phyloP scores from a whole-genome alignment of 2,888 invertebrate genomes.

The Parnassius glacialis region DNA sequence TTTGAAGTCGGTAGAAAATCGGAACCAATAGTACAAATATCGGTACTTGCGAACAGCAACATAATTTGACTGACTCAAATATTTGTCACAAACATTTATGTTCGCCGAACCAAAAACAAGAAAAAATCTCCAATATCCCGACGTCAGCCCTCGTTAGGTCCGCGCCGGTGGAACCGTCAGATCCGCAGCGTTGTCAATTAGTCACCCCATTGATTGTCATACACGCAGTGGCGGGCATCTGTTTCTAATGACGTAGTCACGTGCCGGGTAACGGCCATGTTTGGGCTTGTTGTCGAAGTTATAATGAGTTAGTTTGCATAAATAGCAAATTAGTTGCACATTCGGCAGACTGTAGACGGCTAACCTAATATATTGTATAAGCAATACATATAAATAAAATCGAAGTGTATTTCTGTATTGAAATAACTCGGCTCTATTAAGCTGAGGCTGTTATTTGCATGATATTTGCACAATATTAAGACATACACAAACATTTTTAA shows the following conservation, averaged over 20 bases:
- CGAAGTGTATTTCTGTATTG: too few relatives aligned
- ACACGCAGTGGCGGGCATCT: slow-evolving; percentile 51
- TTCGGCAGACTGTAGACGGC: neutral
- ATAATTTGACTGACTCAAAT: neutral
- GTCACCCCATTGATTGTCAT: slow-evolving; percentile 52
- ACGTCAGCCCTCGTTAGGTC: slow-evolving; percentile 34
- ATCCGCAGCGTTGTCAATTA: slow-evolving; percentile 35
- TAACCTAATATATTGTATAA: too few relatives aligned
- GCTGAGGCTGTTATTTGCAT: too few relatives aligned
- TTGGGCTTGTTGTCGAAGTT: slow-evolving; percentile 4
- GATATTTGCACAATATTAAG: too few relatives aligned
- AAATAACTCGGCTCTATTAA: too few relatives aligned
- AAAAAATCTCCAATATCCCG: slow-evolving; percentile 4
- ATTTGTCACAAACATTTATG: slow-evolving; percentile 10
- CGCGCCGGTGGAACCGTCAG: slow-evolving; percentile 45
- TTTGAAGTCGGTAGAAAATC: too few relatives aligned
- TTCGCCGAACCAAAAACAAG: neutral
- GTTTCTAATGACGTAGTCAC: slow-evolving; percentile 61
- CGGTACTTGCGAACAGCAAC: too few relatives aligned
- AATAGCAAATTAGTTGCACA: too few relatives aligned
- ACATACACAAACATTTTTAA: too few relatives aligned
- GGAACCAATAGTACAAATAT: too few relatives aligned
- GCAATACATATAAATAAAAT: too few relatives aligned
- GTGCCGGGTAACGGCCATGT: slow-evolving; percentile 35
- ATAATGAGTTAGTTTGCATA: neutral